Base-by-base conservation (phyloP, 2,113 vertebrate species). In the Onychostoma macrolepis region DNA sequence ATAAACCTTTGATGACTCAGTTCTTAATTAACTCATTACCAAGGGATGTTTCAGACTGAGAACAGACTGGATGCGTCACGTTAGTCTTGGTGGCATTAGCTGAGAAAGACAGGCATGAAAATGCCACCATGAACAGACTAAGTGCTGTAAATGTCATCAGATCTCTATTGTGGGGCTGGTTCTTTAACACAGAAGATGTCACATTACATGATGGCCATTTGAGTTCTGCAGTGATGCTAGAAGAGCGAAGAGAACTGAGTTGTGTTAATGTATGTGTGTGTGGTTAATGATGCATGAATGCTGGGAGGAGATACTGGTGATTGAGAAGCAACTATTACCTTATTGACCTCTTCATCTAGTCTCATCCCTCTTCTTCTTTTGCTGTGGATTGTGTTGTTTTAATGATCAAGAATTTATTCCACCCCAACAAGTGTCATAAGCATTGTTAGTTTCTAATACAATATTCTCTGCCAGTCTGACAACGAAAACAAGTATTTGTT, bases 81-180 rank as follows among this genome's bases (percentile, higher is more conserved):
- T 48, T 30, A 77, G 41, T 50, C 75, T 77, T 50, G n/a, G n/a
- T 77, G 75, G 75, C 75, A 77, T 77, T 77, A 77, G 41, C 75
- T 50, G 75, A 77, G 75, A 77, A 38, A 26, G 45, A 77, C 10
- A 77, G 24, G 41, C 45, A 30, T 26, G 75, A 30, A 77, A 77
- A 77, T 77, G 75, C 75, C 75, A 77, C 75, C 75, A 77, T 48
- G 43, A 77, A 50, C 75, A 77, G 75, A 30, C 75, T 13, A 43
- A 50, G 75, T 48, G 75, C 75, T 77, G 43, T 77, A 77, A 77
- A 77, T 77, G 43, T 77, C 75, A 77, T 26, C 43, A 28, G 41
- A 48, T 17, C 43, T 41, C 28, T 77, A 77, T 48, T 77, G 12
- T 77, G 11, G 5, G 15, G n/a, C 75, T 77, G 43, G 9, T 77